Percentiles rank a stretch among this genome's conserved stretches.
Conservation (phyloP, 2,113 vertebrate genomes). For the Equus quagga region DNA sequence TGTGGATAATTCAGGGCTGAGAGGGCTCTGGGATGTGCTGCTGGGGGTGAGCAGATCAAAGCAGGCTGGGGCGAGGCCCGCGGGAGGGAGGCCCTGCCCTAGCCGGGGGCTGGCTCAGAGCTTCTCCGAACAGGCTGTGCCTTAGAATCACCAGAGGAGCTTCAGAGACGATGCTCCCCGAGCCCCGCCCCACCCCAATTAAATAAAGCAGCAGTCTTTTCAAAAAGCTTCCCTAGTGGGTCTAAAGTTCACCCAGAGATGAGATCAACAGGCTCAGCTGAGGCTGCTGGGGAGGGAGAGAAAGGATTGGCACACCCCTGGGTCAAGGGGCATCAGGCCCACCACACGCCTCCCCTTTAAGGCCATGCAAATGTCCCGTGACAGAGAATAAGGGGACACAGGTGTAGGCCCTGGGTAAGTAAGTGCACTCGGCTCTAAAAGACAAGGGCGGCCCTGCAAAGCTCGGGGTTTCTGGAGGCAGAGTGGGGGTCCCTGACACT, state of each 20-base stretch:
- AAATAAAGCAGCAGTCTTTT: conserved; percentile 36
- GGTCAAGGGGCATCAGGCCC: neutral
- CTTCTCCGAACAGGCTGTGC: neutral
- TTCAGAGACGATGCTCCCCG: neutral
- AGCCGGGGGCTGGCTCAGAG: neutral
- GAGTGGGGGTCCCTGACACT: neutral
- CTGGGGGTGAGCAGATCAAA: neutral
- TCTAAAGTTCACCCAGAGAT: conserved; percentile 24
- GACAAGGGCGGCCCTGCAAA: neutral
- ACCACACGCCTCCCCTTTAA: neutral
- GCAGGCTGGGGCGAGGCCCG: neutral
- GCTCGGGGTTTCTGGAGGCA: neutral
- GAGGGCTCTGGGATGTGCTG: neutral
- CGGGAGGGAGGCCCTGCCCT: neutral
- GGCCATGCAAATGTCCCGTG: neutral
- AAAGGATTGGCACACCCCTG: neutral
- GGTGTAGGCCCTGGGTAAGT: neutral
- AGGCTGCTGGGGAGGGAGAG: neutral
- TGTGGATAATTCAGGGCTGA: neutral
- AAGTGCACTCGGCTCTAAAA: neutral
- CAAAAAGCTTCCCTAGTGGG: neutral
- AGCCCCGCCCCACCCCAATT: neutral
- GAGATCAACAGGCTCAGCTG: neutral
- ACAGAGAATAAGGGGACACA: neutral
- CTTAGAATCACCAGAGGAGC: neutral